phyloP scores from a whole-genome alignment of 2,888 invertebrate genomes.

The Eumerus sabulonum region DNA sequence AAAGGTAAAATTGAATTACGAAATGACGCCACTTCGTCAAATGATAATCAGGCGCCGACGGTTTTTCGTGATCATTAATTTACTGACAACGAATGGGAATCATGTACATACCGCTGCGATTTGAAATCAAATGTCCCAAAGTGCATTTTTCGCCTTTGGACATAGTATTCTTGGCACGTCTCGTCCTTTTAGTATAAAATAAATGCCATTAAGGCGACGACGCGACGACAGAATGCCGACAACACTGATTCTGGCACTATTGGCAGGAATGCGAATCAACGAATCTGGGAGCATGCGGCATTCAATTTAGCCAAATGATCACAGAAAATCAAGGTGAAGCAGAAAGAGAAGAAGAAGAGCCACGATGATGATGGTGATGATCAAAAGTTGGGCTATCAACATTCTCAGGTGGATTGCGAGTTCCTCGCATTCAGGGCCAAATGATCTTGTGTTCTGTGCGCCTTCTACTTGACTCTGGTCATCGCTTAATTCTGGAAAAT shows the following conservation, averaged over 20 bases:
- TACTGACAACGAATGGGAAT: background rate
- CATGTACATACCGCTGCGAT: background rate
- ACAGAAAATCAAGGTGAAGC: constrained; percentile 26
- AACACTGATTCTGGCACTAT: constrained; percentile 64
- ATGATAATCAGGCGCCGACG: constrained; percentile 62
- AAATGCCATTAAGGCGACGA: constrained; percentile 58
- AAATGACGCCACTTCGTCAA: constrained; percentile 26
- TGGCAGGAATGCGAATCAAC: background rate
- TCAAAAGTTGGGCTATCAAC: constrained; percentile 74
- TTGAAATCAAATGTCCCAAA: constrained; percentile 59
- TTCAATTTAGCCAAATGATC: constrained; percentile 48
- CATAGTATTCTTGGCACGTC: constrained; percentile 59
- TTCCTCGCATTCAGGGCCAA: constrained; percentile 23
- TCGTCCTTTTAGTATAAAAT: constrained; percentile 47
- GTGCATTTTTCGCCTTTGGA: constrained; percentile 65
- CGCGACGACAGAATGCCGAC: constrained; percentile 47
- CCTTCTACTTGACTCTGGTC: constrained; percentile 30
- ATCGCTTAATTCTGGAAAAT: constrained; percentile 68
- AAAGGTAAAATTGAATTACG: background rate
- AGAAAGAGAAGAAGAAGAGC: constrained; percentile 11
- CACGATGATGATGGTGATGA: constrained; percentile 14
- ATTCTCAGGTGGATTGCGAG: constrained; percentile 76
- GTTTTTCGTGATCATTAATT: constrained; percentile 50
- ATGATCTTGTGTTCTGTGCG: background rate
- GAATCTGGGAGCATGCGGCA: constrained; percentile 51